Evolutionary conservation across 2,113 vertebrate genomes (phyloP).

Genomic region (Mellivora capensis): DNA sequence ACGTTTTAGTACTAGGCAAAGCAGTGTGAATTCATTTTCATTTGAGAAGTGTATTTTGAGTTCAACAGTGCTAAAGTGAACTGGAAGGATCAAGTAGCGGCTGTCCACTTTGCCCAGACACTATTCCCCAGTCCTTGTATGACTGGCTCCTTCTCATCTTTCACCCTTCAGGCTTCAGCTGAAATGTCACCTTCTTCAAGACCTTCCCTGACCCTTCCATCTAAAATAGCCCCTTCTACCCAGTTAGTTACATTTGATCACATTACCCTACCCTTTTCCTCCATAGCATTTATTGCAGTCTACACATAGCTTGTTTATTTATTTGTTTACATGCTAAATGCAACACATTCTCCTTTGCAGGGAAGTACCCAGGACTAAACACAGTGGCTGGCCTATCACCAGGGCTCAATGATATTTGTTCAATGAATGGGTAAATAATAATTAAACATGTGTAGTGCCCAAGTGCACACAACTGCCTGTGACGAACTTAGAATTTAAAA

Average conservation of each 20-base stretch:
- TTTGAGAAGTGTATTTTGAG: neutral
- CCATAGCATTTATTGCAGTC: neutral
- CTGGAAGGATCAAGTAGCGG: neutral
- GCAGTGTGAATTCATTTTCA: neutral
- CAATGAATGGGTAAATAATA: neutral
- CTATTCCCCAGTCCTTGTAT: neutral
- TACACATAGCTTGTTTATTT: neutral
- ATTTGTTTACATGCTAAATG: neutral
- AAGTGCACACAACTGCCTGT: neutral
- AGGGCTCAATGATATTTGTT: neutral
- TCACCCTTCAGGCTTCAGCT: neutral
- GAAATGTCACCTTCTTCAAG: neutral
- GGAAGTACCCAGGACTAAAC: neutral
- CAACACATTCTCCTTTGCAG: neutral
- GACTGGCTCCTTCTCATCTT: neutral
- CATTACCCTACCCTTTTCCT: neutral
- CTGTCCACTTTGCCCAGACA: neutral
- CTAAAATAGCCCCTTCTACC: conserved; percentile 2
- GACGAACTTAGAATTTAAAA: neutral
- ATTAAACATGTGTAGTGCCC: neutral
- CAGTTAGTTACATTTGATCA: neutral
- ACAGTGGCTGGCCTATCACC: neutral
- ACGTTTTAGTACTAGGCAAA: neutral
- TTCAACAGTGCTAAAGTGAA: neutral
- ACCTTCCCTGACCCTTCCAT: neutral